A percentile compares a stretch with the other conserved stretches of the same genome.
These are phyloP conservation scores for Gopherus evgoodei DNA, from an alignment of 2,113 vertebrate genomes.

Conservation along the genomic window DNA sequence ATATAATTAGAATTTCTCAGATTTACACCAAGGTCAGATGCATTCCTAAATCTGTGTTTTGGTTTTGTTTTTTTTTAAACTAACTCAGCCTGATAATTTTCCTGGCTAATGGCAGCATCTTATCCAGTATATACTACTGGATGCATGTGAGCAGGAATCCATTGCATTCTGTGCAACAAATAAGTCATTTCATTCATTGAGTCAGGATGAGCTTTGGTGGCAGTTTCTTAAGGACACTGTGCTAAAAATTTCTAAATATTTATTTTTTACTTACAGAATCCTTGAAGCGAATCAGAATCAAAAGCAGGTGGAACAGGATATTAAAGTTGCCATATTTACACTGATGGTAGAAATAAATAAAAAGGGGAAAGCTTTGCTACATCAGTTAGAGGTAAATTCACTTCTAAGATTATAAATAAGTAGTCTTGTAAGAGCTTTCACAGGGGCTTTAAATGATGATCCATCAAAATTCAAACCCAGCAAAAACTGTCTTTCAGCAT, in stretches of 20 bases:
- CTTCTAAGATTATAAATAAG: background rate
- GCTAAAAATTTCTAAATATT: background rate
- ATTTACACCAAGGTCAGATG: background rate
- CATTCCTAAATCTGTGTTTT: background rate
- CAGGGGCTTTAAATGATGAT: background rate
- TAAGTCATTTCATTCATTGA: background rate
- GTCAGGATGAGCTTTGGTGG: background rate
- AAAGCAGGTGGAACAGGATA: slow-evolving; percentile 95
- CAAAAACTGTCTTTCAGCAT: background rate
- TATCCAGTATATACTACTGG: background rate
- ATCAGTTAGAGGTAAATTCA: slow-evolving; percentile 92
- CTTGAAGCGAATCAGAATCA: slow-evolving; percentile 97
- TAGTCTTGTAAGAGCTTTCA: background rate
- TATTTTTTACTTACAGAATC: slow-evolving; percentile 84
- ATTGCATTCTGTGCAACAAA: background rate
- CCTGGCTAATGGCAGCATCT: background rate
- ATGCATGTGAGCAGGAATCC: background rate
- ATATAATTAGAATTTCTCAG: background rate
- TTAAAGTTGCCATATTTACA: slow-evolving; percentile 97
- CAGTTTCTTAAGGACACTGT: background rate
- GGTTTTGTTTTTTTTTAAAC: background rate
- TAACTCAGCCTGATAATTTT: background rate
- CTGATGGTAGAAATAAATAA: slow-evolving; percentile 98
- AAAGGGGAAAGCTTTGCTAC: slow-evolving; percentile 95
- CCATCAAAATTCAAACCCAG: background rate